phyloP scores from a whole-genome alignment of 2,888 invertebrate species.

The Limnephilus rhombicus region DNA sequence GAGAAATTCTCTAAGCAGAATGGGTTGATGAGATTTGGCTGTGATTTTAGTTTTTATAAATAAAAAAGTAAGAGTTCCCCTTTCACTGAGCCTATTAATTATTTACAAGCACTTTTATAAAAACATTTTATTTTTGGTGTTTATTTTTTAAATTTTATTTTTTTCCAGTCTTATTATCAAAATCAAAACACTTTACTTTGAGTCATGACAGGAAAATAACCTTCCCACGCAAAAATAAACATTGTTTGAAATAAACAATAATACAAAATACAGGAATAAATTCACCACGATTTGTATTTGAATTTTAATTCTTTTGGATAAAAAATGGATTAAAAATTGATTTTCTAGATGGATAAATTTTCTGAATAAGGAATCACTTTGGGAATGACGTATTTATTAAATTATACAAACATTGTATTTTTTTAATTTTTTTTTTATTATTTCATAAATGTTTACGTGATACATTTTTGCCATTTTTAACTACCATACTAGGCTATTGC shows the following conservation, averaged over 20 bases:
- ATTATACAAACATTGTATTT: too few relatives aligned
- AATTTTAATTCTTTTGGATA: not conserved
- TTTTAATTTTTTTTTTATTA: too few relatives aligned
- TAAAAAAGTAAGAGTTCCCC: constrained; percentile 39
- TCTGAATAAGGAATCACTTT: too few relatives aligned
- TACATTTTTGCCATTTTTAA: too few relatives aligned
- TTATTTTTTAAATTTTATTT: not conserved
- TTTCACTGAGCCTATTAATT: not conserved
- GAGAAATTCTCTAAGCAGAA: constrained; percentile 47
- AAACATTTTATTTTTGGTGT: not conserved
- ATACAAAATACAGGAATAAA: too few relatives aligned
- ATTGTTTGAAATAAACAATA: not conserved
- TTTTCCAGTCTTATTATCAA: not conserved
- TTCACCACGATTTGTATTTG: too few relatives aligned
- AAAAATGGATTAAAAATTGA: too few relatives aligned
- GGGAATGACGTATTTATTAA: too few relatives aligned
- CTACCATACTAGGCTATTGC: too few relatives aligned
- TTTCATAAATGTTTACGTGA: too few relatives aligned
- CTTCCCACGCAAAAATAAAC: not conserved
- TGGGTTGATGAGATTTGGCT: constrained; percentile 37
- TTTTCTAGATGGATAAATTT: too few relatives aligned
- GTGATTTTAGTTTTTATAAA: constrained; percentile 9
- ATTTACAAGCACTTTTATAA: not conserved
- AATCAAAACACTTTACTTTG: not conserved
- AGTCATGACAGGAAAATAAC: not conserved